phyloP scores from a whole-genome alignment of 2,797 vertebrate genomes.

The Australoheros facetus region DNA sequence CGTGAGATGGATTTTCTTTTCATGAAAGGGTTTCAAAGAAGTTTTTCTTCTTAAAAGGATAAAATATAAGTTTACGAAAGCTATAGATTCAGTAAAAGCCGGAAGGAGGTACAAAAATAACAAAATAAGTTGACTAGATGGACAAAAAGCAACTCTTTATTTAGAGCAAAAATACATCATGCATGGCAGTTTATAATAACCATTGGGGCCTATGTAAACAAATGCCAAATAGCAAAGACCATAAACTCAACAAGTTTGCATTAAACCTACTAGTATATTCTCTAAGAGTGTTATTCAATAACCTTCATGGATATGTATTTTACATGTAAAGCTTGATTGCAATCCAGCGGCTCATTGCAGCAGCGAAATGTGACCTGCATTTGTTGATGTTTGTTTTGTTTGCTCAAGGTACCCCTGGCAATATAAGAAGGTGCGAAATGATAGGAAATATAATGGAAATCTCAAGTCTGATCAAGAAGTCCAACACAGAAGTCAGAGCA shows the following conservation, averaged over 20 bases:
- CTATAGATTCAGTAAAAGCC: neutral
- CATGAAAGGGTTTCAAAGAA: neutral
- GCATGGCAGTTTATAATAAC: neutral
- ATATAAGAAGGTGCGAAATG: constrained; percentile 27
- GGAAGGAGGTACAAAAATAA: neutral
- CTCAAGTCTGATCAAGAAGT: constrained; percentile 7
- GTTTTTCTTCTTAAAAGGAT: neutral
- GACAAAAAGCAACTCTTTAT: neutral
- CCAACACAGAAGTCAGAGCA: neutral
- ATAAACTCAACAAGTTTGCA: neutral
- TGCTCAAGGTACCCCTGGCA: constrained; percentile 27
- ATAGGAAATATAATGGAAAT: constrained; percentile 10
- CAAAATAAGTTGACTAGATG: neutral
- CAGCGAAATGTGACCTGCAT: constrained; percentile 47
- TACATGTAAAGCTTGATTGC: constrained; percentile 22
- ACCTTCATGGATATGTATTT: constrained; percentile 36
- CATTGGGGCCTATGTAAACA: neutral
- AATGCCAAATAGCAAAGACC: neutral
- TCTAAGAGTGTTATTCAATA: constrained; percentile 17
- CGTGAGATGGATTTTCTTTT: neutral
- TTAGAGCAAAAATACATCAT: neutral
- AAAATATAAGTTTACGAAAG: too few relatives aligned
- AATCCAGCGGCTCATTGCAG: constrained; percentile 19
- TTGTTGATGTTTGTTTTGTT: constrained; percentile 50
- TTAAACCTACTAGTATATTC: neutral